Evolutionary conservation across 2,888 invertebrate species (phyloP).

Genomic region (Spatulosminthurus flaviceps): DNA sequence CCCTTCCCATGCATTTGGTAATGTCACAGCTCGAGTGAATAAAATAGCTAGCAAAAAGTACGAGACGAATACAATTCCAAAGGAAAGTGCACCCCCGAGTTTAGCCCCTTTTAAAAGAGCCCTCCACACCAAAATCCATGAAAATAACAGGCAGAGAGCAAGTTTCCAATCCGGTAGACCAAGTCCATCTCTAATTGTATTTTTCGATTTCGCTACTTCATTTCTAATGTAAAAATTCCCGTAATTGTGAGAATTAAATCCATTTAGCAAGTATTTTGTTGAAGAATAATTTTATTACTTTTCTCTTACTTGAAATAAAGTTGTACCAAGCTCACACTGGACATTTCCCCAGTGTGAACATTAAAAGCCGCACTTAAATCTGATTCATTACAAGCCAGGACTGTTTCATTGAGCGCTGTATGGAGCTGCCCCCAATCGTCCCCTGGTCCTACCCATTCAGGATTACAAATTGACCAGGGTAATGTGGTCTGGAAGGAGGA

Average conservation of each 20-base stretch:
- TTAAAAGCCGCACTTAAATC: constrained; percentile 1
- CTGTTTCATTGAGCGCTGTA: neutral
- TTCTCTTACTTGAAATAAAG: constrained; percentile 1
- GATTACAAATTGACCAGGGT: constrained; percentile 4
- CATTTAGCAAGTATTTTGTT: no score
- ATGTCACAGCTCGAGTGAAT: constrained; percentile 71
- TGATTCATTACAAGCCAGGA: neutral
- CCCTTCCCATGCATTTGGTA: constrained; percentile 77
- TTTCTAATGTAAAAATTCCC: neutral
- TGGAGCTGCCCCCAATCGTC: neutral
- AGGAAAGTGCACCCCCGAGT: constrained; percentile 72
- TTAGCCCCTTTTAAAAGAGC: constrained; percentile 79
- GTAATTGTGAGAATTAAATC: no score
- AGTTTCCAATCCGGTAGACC: constrained; percentile 50
- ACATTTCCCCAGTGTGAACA: neutral
- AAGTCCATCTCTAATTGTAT: constrained; percentile 58
- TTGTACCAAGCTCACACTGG: neutral
- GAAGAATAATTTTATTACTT: no score
- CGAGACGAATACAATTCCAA: constrained; percentile 88
- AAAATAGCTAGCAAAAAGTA: constrained; percentile 79
- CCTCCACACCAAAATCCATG: constrained; percentile 65
- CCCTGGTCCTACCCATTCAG: constrained; percentile 1
- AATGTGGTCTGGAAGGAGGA: neutral
- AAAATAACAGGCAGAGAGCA: neutral
- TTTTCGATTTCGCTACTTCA: constrained; percentile 9